Conservation (phyloP, 2,888 invertebrate species). For the Caenorhabditis sinica region DNA sequence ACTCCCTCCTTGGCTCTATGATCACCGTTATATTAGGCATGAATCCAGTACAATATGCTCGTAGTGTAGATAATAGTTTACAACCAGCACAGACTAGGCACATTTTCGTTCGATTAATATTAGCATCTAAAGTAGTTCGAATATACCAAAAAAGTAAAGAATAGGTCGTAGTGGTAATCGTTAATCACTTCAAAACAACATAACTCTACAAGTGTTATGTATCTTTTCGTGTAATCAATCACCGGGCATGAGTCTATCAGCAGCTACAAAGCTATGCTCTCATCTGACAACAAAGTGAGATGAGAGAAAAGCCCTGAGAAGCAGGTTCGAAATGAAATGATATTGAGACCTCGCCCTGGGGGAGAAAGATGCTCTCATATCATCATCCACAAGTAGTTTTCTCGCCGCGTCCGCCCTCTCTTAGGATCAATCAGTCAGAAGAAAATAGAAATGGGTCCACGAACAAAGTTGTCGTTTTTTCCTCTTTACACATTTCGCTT, state of each 20-base stretch:
- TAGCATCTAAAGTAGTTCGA: conserved; percentile 50
- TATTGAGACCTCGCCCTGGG: conserved; percentile 46
- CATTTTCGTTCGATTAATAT: conserved; percentile 64
- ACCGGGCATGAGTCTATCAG: conserved; percentile 43
- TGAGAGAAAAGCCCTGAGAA: conserved; percentile 21
- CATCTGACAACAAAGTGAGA: conserved; percentile 30
- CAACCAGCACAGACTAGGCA: conserved; percentile 65
- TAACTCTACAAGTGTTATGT: conserved; percentile 37
- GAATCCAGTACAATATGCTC: conserved; percentile 54
- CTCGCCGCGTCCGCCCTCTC: conserved; percentile 47
- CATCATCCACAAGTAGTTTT: conserved; percentile 58
- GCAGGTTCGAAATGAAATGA: conserved; percentile 60
- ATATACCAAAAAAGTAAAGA: conserved; percentile 18
- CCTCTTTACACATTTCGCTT: conserved; percentile 16
- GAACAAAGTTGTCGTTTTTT: conserved; percentile 28
- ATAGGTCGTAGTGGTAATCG: conserved; percentile 42
- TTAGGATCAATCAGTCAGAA: conserved; percentile 22
- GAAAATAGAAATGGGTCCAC: conserved; percentile 17
- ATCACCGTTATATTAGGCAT: conserved; percentile 70
- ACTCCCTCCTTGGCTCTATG: conserved; percentile 58
- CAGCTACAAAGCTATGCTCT: conserved; percentile 52
- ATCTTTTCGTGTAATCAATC: conserved; percentile 51
- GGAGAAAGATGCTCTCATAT: conserved; percentile 55
- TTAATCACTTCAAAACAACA: conserved; percentile 46
- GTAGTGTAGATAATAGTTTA: conserved; percentile 49